Base-by-base conservation (phyloP, 1,140 invertebrate species). In the Batillaria attramentaria region DNA sequence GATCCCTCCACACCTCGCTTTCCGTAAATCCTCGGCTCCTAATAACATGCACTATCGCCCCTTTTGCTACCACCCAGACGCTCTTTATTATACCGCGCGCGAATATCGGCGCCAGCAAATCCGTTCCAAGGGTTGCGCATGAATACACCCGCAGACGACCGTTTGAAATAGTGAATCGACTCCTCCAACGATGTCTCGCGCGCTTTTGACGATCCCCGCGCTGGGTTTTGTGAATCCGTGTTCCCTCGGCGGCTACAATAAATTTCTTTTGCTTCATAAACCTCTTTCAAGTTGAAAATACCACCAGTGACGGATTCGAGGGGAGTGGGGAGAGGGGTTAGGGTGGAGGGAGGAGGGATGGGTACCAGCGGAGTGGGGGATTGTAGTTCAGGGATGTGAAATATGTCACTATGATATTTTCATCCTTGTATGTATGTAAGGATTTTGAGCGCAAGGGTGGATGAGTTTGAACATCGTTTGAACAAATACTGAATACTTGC, bases 191-290 rank as follows among this genome's bases (percentile, higher is more conserved):
- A 24, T 42, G 68, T 70, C 35, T 41, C n/a, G 16, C 24, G 68
- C 42, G n/a, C 68, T 41, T 16, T 39, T 70, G 68, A 10, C 39
- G 35, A 33, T 35, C 8, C 5, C 37, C 37, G 39, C 68, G 3
- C 33, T 20, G 18, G 35, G 35, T 10, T 42, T 41, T 42, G 16
- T 8, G 18, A 24, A 33, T 6, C 57, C 6, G 4, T n/a, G 57
- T 60, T n/a, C 57, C 24, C 31, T 60, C 24, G 31, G 39, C 68
- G 68, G 33, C 72, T 42, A 75, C 73, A 62, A 75, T 73, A 75
- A 75, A 75, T 75, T 62, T 75, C 73, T 75, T 75, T 37, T 75
- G 73, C 73, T 75, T 75, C 73, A 75, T 75, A 75, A 75, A 75
- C 57, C 57, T 57, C 39, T 75, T 75, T 75, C 73, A 75, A 57